Percentiles rank a stretch among this genome's conserved stretches.
phyloP scores from a whole-genome alignment of 1,140 invertebrate species.

The Gonioctena quinquepunctata region DNA sequence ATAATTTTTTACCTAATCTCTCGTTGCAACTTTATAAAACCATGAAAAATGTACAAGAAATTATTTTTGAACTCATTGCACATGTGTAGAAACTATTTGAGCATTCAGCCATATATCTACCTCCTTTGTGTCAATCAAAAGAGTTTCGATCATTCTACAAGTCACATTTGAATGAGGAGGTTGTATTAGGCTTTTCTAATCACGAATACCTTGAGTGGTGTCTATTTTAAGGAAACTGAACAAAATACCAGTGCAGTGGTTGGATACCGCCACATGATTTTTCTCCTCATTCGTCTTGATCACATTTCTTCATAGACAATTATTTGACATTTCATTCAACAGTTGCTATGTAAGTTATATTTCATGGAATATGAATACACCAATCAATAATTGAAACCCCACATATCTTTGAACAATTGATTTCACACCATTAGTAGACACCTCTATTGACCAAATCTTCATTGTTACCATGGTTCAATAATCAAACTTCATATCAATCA shows the following conservation, averaged over 20 bases:
- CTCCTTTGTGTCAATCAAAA: conserved; percentile 11
- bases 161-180: conserved; percentile 10
- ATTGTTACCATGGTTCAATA: no score
- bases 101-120: conserved; percentile 31
- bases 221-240: conserved; percentile 8
- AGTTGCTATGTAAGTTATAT: no score
- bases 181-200: neutral
- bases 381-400: no score
- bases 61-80: conserved; percentile 21
- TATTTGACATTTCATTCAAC: no score
- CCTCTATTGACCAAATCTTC: no score
- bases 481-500: no score
- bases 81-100: conserved; percentile 17
- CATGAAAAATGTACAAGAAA: conserved; percentile 2
- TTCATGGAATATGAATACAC: no score
- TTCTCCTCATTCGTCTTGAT: no score
- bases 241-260: conserved; percentile 12
- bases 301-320: no score
- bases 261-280: conserved; percentile 3
- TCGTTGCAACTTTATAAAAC: conserved; percentile 9
- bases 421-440: no score
- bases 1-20: conserved; percentile 18
- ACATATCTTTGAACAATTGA: no score
- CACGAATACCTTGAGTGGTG: neutral
- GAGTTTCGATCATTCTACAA: conserved; percentile 11